Evolutionary conservation across 2,888 invertebrate species (phyloP), one percentile per base, ranked within the genome.

Genomic region (Galeruca laticollis): DNA sequence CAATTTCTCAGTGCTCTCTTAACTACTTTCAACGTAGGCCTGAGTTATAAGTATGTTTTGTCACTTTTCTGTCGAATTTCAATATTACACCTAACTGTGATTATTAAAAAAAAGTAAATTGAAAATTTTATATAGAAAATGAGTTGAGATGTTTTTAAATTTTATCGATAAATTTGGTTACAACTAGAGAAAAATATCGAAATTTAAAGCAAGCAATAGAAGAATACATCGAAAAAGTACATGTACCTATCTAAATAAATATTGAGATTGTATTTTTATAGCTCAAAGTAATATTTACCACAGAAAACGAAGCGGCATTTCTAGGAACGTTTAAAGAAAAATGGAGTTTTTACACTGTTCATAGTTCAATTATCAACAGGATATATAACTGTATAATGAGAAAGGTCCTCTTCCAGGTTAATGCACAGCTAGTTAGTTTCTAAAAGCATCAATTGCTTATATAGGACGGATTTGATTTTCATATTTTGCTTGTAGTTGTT

Each of bases 11-110:
- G 49, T 49, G 8, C 49, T 9, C 20, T 37, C 10, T 37, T 37
- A 11, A 37, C 3, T 26, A 26, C 11, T 54, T 54, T 54, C 11
- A 11, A 26, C 52, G 20, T 52, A 52, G 21, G 52, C 52, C 54
- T 54, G 13, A 13, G n/a, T 13, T 54, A 11, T 65, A 47, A n/a
- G 20, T 56, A 56, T 54, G 18, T 56, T 56, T 56, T 57, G 15
- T 65, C 10, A 37, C 54, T 40, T 56, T 64, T 33, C 56, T 59
- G 51, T 65, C 65, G 65, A 65, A 65, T 65, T 65, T 65, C 65
- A 49, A 65, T 65, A 59, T 65, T 59, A n/a, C n/a, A n/a, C n/a
- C n/a, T n/a, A 65, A 65, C 65, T 65, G 65, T 65, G 59, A 65
- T 65, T 65, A 65, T 33, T 47, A 57, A 57, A 61, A 20, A 20